Base-by-base conservation (phyloP, 2,888 invertebrate genomes). In the Taphrorychus bicolor region DNA sequence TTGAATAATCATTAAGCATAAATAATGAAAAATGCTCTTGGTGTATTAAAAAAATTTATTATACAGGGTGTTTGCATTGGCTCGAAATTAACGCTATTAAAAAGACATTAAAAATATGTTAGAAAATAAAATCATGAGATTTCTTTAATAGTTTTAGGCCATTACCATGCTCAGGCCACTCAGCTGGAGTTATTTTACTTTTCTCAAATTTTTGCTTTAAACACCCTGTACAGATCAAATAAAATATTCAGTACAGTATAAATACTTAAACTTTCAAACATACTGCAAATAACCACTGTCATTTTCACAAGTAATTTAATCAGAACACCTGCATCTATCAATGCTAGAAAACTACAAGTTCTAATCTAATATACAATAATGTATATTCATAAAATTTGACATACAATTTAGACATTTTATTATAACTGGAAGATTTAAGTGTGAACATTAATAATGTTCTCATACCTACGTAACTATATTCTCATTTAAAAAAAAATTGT, bases 381-480 rank as follows among this genome's bases (percentile, higher is more conserved):
- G 14, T 52, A 52, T 22, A 22, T 22, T 52, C 17, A 18, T 49
- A 52, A 52, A 52, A 52, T 52, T 52, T 52, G 52, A 52, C 52
- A 52, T 22, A 52, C 52, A 14, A 16, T 11, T 52, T 52, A 52
- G 52, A 52, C 52, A 52, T n/a, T 22, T 22, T 9, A 52, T 5
- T 18, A 23, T n/a, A 14, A 14, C 23, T 52, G 52, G 52, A 52
- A 52, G 52, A 52, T 52, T 1, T 52, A 7, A n/a, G n/a, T n/a
- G n/a, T n/a, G n/a, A n/a, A n/a, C n/a, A n/a, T n/a, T n/a, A n/a
- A n/a, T 22, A n/a, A 45, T 23, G 3, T 52, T 52, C 52, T n/a
- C 52, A 14, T 62, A 62, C 22, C 51, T 61, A 67, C 61, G 65
- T 65, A 49, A 56, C 59, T 56, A 42, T 22, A 42, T n/a, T n/a